Evolutionary conservation across 2,113 vertebrate genomes (phyloP).

Genomic region (Cricetomys ansorgei): DNA sequence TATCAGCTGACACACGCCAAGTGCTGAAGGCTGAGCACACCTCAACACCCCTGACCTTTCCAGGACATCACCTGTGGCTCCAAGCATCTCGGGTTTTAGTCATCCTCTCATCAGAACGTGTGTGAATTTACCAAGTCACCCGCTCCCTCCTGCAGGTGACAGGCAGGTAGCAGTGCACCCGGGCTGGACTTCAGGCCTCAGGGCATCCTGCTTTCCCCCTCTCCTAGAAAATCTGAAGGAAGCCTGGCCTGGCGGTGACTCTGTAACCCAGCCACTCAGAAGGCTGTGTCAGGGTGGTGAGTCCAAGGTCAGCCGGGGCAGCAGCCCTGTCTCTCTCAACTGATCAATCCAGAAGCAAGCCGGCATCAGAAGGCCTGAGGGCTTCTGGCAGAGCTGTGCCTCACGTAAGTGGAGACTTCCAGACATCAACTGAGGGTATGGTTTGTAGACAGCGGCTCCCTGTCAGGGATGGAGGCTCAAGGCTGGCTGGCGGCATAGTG

Average conservation of each 20-base stretch:
- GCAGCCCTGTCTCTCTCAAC: neutral
- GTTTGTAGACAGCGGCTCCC: neutral
- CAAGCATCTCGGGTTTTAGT: neutral
- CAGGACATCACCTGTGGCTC: too few relatives aligned
- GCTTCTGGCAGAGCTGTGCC: neutral
- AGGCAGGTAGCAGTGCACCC: fast-evolving
- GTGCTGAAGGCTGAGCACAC: neutral
- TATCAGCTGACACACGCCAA: neutral
- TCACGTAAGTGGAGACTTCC: neutral
- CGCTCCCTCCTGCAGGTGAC: neutral
- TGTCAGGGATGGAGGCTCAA: neutral
- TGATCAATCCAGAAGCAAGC: neutral
- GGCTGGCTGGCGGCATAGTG: neutral
- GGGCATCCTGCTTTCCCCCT: too few relatives aligned
- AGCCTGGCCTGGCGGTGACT: neutral
- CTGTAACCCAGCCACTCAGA: neutral
- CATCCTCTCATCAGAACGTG: neutral
- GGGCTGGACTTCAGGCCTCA: neutral
- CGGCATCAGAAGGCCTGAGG: neutral
- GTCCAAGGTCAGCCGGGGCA: neutral
- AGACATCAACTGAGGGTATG: neutral
- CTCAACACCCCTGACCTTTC: neutral
- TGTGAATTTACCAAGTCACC: neutral
- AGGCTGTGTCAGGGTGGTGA: neutral
- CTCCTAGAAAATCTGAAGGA: neutral